Conservation (phyloP, 2,113 vertebrate genomes). For the Prunella himalayana region DNA sequence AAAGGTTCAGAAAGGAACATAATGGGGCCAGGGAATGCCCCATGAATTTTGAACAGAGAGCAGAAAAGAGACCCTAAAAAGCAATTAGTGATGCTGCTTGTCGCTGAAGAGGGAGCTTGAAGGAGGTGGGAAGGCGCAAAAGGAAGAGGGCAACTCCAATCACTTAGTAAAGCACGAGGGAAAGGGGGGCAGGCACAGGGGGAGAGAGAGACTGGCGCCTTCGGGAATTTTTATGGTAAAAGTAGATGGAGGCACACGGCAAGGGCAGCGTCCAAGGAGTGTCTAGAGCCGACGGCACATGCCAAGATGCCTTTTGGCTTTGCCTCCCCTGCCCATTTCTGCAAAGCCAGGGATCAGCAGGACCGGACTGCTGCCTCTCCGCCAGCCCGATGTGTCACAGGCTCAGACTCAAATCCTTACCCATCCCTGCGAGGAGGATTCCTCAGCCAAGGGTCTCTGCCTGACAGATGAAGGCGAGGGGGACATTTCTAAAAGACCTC, state of each 20-base stretch:
- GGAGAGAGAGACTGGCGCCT: not conserved
- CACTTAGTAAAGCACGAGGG: constrained; percentile 41
- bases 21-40: constrained; percentile 75
- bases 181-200: not conserved
- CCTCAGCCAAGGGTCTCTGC: not conserved
- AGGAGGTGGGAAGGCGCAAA: constrained; percentile 43
- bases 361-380: not conserved
- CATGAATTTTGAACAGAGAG: constrained; percentile 81
- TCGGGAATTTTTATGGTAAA: not conserved
- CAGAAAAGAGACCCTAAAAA: constrained; percentile 79
- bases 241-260: constrained; percentile 7
- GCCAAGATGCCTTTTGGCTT: constrained; percentile 20
- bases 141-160: constrained; percentile 36
- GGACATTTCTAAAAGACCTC: not conserved
- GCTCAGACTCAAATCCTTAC: not conserved
- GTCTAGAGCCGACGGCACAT: not conserved
- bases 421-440: not conserved
- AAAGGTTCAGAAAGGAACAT: constrained; percentile 79
- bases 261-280: not conserved
- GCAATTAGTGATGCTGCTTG: constrained; percentile 83
- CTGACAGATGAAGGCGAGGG: fast-evolving
- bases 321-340: not conserved
- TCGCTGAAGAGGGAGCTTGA: constrained; percentile 70
- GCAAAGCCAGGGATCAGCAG: not conserved
- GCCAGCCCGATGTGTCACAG: fast-evolving